Evolutionary conservation across 2,888 invertebrate species (phyloP), one percentile per base, ranked within the genome.

Genomic region (Sphaerophoria rueppellii): DNA sequence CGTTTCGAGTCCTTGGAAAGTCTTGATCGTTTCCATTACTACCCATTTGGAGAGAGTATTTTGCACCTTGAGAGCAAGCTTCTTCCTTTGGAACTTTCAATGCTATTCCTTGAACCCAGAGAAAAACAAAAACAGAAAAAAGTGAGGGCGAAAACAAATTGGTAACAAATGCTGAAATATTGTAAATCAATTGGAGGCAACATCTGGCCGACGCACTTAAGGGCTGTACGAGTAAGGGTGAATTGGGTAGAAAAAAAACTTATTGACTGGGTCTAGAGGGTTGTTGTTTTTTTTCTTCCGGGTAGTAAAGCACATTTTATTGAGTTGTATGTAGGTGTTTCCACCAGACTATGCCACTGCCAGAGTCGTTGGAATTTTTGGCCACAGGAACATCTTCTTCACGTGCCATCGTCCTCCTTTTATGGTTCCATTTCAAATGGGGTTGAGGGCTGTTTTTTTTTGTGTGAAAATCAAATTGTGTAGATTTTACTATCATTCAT

Each of bases 291-390:
- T 82, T 58, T 35, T 81, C 52, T 87, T 88, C 87, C 87, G 87
- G 87, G 88, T 87, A 89, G 90, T 90, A 91, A 91, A 91, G 89
- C 90, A 90, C 88, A 90, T 90, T 90, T 90, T 90, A 91, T 91
- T 91, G 90, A 90, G 90, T 89, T 91, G 90, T 90, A 88, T 50
- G 12, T 89, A 54, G 54, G 67, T 54, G 54, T 88, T 88, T 14
- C 52, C 34, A 60, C 61, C n/a, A 73, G 73, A 60, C 73, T 61
- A 48, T 73, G 48, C 24, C 35, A 11, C 35, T 14, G 35, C 40
- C 63, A 32, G 24, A 24, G 48, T 74, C 16, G 43, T 24, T 24
- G 24, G 24, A 24, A 24, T 24, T 24, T 37, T 12, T 61, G 55
- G 77, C 76, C 73, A 55, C 73, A 70, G 58, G 52, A 82, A 74